These are phyloP conservation scores for Limnephilus lunatus DNA, from an alignment of 2,888 invertebrate genomes.

Conservation along the genomic window DNA sequence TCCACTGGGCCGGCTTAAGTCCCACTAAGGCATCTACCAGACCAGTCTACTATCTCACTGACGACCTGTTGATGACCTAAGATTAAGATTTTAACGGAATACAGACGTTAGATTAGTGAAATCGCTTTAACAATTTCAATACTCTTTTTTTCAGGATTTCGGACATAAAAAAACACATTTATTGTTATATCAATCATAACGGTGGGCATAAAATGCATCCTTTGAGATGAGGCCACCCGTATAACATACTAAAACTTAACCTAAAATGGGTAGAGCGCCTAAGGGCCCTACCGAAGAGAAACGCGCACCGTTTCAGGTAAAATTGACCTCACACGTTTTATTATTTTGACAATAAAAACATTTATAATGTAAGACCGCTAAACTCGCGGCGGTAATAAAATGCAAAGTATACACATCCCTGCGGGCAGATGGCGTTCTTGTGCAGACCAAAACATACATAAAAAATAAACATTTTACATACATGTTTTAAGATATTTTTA, in stretches of 20 bases:
- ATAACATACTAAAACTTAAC: background rate
- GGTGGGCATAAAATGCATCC: conserved; percentile 25
- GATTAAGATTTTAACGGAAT: background rate
- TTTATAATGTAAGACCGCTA: conserved; percentile 63
- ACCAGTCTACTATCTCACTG: background rate
- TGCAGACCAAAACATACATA: background rate
- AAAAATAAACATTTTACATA: background rate
- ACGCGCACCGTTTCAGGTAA: conserved; percentile 8
- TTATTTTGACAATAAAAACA: conserved; percentile 64
- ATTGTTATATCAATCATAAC: background rate
- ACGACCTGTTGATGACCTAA: conserved; percentile 41
- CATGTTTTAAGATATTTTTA: background rate
- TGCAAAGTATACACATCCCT: conserved; percentile 12
- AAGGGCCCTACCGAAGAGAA: background rate
- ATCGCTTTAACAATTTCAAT: background rate
- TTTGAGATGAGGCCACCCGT: background rate
- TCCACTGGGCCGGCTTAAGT: conserved; percentile 38
- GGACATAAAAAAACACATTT: background rate
- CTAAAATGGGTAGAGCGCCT: background rate
- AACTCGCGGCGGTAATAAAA: conserved; percentile 51
- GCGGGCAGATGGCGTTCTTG: conserved; percentile 38
- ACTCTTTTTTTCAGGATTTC: background rate
- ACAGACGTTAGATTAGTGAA: background rate
- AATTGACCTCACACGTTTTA: conserved; percentile 51
- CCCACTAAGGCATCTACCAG: conserved; percentile 6